These are phyloP conservation scores for Drosophila hawaiiensis DNA, from an alignment of 2,888 invertebrate species.

Conservation along the genomic window DNA sequence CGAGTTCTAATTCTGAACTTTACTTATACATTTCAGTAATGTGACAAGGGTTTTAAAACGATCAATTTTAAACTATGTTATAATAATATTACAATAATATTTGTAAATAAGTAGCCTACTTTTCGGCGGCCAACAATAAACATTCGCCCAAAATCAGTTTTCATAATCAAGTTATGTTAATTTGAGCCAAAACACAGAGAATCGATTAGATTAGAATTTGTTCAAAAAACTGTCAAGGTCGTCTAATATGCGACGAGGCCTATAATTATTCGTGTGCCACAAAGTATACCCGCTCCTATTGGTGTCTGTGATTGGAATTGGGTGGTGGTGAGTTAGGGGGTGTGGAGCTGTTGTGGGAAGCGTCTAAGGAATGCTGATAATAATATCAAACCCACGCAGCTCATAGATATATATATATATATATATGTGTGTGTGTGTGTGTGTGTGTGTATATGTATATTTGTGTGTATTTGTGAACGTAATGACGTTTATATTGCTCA, in stretches of 20 bases:
- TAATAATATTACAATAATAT: too few species aligned
- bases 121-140: neutral
- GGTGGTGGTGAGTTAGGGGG: neutral
- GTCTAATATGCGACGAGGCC: constrained; percentile 11
- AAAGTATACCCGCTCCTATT: constrained; percentile 1
- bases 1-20: neutral
- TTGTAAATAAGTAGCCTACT: constrained; percentile 7
- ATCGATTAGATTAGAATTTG: constrained; percentile 38
- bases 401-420: neutral
- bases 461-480: neutral
- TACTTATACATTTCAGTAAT: neutral
- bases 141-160: neutral
- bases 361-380: constrained; percentile 8
- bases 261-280: constrained; percentile 27
- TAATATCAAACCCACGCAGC: constrained; percentile 3
- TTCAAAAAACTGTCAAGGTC: constrained; percentile 25
- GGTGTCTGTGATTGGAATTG: neutral
- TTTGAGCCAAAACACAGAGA: neutral
- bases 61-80: neutral
- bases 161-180: neutral
- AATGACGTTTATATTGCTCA: constrained; percentile 50
- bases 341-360: constrained; percentile 7
- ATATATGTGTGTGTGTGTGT: neutral
- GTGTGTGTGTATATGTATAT: neutral
- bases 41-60: neutral